Conservation (phyloP, 2,113 vertebrate species). For the Carlito syrichta region DNA sequence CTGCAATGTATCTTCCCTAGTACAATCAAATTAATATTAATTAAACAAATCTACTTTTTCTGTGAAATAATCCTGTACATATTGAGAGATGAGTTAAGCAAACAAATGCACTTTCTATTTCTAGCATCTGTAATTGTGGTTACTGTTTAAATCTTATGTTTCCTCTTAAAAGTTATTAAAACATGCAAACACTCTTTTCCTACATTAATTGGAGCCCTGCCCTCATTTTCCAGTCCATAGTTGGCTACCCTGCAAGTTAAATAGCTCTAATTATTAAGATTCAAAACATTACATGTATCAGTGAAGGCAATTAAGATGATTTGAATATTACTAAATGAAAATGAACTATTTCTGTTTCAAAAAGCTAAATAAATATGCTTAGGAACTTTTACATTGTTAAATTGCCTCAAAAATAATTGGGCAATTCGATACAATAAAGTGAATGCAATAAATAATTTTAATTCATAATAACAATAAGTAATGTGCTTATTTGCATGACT, state of each 20-base stretch:
- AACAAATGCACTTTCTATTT: conserved; percentile 29
- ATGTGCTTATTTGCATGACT: conserved; percentile 65
- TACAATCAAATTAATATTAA: conserved; percentile 24
- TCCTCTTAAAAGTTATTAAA: conserved; percentile 75
- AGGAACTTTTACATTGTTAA: conserved; percentile 69
- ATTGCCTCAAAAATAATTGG: conserved; percentile 69
- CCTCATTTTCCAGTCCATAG: conserved; percentile 72
- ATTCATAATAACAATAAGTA: conserved; percentile 60
- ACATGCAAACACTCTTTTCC: conserved; percentile 64
- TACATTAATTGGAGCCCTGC: conserved; percentile 71
- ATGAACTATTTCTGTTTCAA: conserved; percentile 72
- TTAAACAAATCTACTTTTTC: conserved; percentile 30
- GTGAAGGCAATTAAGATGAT: conserved; percentile 75
- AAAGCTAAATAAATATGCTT: conserved; percentile 72
- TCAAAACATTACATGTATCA: conserved; percentile 78
- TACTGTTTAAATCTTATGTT: conserved; percentile 60
- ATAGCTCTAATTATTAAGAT: conserved; percentile 77
- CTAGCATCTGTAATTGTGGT: conserved; percentile 57
- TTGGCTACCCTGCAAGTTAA: conserved; percentile 76
- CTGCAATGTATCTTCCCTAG: neutral
- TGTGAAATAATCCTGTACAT: neutral
- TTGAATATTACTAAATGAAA: conserved; percentile 77
- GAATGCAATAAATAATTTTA: conserved; percentile 64
- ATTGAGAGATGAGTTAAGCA: conserved; percentile 41
- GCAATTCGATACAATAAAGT: conserved; percentile 69